Evolutionary conservation across 2,888 invertebrate genomes (phyloP).

Genomic region (Watsonalla binaria): DNA sequence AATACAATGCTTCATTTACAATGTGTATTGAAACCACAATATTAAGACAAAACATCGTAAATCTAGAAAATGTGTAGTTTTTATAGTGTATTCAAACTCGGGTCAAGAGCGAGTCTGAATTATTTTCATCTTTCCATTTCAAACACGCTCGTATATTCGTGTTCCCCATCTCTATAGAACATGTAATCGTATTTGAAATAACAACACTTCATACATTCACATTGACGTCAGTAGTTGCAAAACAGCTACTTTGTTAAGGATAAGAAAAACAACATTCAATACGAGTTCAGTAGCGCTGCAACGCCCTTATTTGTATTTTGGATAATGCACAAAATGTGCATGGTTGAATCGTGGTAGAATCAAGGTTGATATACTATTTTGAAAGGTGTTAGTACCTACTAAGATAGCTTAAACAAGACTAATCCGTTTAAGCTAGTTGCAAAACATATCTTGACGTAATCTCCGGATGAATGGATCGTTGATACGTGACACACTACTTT

Average conservation of each 20-base stretch:
- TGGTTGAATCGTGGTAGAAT: too few species aligned
- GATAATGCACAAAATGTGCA: too few species aligned
- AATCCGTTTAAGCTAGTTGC: too few species aligned
- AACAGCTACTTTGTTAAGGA: background rate
- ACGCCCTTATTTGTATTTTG: too few species aligned
- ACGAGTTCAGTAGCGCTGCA: too few species aligned
- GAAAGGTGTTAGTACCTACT: too few species aligned
- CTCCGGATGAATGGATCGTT: too few species aligned
- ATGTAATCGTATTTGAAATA: background rate
- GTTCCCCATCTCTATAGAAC: constrained; percentile 7
- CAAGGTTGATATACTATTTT: too few species aligned
- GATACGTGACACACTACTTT: background rate
- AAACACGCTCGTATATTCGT: constrained; percentile 20
- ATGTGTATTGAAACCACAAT: background rate
- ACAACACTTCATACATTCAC: background rate
- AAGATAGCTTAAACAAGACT: too few species aligned
- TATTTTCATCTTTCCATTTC: constrained; percentile 32
- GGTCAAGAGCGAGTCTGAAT: constrained; percentile 50
- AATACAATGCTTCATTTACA: background rate
- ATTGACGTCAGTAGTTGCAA: background rate
- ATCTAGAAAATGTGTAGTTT: background rate
- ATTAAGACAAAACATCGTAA: background rate
- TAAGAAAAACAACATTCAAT: background rate
- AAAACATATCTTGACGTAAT: too few species aligned
- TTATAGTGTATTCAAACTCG: constrained; percentile 13